Evolutionary conservation across 2,797 vertebrate species (phyloP).

Genomic region (Artibeus lituratus): DNA sequence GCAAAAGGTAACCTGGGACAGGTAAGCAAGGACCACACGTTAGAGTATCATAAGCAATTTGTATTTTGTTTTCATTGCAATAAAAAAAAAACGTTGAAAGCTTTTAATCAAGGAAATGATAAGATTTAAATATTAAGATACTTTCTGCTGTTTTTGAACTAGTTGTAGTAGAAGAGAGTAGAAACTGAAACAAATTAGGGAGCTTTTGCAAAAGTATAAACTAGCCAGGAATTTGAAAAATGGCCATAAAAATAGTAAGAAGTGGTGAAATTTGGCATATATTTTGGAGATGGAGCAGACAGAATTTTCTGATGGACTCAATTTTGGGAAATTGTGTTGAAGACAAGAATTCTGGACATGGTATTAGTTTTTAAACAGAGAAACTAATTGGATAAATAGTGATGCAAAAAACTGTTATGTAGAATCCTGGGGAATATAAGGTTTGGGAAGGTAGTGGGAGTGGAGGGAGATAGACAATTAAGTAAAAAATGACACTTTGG

Average conservation of each 20-base stretch:
- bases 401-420: not conserved
- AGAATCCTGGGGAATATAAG: not conserved
- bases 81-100: not conserved
- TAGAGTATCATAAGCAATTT: not conserved
- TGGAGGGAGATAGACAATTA: not conserved
- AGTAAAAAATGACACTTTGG: not conserved
- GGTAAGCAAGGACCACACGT: too few relatives aligned
- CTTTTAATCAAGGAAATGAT: not conserved
- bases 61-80: not conserved
- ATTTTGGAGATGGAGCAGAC: not conserved
- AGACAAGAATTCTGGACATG: not conserved
- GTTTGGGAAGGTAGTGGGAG: not conserved
- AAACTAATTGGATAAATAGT: not conserved
- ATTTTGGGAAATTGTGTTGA: not conserved
- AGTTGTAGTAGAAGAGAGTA: not conserved
- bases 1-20: not conserved
- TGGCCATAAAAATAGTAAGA: not conserved
- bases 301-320: not conserved
- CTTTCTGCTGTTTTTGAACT: conserved; percentile 8
- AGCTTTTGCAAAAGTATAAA: not conserved
- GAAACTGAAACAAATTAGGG: not conserved
- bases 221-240: not conserved
- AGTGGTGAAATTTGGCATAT: not conserved
- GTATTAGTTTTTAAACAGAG: not conserved
- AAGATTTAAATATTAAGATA: not conserved